phyloP scores from a whole-genome alignment of 2,888 invertebrate species.

The Eupeodes latifasciatus region DNA sequence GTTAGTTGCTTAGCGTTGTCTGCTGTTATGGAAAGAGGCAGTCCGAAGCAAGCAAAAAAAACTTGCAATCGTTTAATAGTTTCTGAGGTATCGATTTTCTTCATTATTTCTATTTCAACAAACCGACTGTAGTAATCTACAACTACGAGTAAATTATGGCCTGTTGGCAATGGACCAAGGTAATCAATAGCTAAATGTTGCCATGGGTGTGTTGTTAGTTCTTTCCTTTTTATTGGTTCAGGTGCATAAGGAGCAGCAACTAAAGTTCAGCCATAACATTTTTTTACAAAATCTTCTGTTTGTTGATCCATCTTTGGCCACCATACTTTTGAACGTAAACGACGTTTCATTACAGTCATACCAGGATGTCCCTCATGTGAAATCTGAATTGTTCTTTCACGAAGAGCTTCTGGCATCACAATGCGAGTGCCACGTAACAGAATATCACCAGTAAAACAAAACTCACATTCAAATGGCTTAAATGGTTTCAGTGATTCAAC shows the following conservation, averaged over 20 bases:
- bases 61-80: no score
- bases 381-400: no score
- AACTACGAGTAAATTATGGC: background rate
- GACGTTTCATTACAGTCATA: no score
- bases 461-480: background rate
- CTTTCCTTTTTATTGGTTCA: background rate
- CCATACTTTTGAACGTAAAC: background rate
- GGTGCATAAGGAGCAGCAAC: background rate
- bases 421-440: background rate
- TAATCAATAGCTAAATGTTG: background rate
- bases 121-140: no score
- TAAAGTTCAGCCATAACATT: background rate
- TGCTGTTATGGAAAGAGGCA: conserved; percentile 70
- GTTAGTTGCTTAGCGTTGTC: conserved; percentile 77
- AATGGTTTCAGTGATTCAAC: background rate
- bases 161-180: background rate
- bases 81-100: no score
- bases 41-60: no score
- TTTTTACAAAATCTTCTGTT: background rate
- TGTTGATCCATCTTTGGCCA: conserved; percentile 3
- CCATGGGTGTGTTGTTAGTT: no score
- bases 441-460: conserved; percentile 1
- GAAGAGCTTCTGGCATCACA: no score
- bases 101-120: no score
- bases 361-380: no score